Evolutionary conservation across 2,113 vertebrate genomes (phyloP), one percentile per base, ranked within the genome.

Genomic region (Solea senegalensis): DNA sequence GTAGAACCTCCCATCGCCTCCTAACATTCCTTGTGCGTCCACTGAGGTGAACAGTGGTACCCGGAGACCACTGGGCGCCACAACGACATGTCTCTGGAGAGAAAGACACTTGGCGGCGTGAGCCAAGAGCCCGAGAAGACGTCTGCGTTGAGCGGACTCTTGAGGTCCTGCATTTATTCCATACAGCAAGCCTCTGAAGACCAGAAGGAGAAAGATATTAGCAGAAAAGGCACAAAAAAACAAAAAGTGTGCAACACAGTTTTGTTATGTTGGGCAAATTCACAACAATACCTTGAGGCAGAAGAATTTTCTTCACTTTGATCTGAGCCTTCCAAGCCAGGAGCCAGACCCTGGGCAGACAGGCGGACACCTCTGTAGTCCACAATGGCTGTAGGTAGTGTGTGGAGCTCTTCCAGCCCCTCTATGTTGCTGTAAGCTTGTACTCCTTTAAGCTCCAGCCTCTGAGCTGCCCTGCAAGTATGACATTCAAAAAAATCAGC

Each of bases 361-460:
- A 95, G 81, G 3, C 95, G 92, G 10, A 94, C 78, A 15, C 95
- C 95, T 76, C 94, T 90, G 84, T 95, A 95, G 80, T 95, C 94
- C 2, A 94, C 90, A 14, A 94, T 71, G 7, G 93, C 93, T 53
- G 94, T 95, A 44, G 94, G 93, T n/a, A 95, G 88, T 34, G 92
- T 93, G 85, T 94, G 93, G 10, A 95, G 89, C 5, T 81, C 90
- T 61, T 92, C 90, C 10, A 89, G 16, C 2, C 82, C 82, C 13
- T 92, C 90, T 8, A 94, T 43, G 16, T 92, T 78, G 74, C 87
- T 93, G 89, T 94, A 95, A 26, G 86, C 86, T 69, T 94, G 94
- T 0, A 95, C 92, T 2, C 90, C 83, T 61, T 73, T 86, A 21
- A 95, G 88, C 85, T 95, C 95, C 65, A 94, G 80, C 50, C 91